phyloP scores from a whole-genome alignment of 2,113 vertebrate genomes.

The Actenoides lindsayi region DNA sequence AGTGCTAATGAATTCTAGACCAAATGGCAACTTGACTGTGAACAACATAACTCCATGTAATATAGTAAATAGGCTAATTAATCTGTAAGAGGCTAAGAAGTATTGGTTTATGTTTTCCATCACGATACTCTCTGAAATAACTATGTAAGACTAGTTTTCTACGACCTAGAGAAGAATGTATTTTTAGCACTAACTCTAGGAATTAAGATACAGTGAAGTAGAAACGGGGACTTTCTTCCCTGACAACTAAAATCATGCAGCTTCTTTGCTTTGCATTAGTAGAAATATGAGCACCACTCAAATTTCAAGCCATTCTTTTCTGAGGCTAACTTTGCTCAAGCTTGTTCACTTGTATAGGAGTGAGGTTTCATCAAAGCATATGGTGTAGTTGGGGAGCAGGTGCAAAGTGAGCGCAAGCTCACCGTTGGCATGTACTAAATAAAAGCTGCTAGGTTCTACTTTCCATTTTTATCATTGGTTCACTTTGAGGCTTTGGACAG shows the following conservation, averaged over 20 bases:
- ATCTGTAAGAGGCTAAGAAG: not conserved
- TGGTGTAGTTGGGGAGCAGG: accelerated
- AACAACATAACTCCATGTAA: not conserved
- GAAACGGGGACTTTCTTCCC: not conserved
- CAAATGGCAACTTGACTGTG: not conserved
- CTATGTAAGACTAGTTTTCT: not conserved
- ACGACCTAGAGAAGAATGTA: not conserved
- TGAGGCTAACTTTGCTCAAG: not conserved
- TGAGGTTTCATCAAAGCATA: not conserved
- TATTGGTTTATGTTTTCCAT: not conserved
- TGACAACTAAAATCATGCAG: accelerated
- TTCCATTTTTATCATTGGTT: not conserved
- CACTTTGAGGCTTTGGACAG: not conserved
- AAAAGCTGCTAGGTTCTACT: not conserved
- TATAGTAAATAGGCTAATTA: not conserved
- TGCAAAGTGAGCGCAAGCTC: not conserved
- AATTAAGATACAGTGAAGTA: not conserved
- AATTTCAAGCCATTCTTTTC: not conserved
- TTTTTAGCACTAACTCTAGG: not conserved
- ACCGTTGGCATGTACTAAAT: accelerated
- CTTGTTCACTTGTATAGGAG: not conserved
- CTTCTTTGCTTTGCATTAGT: not conserved
- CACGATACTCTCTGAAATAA: not conserved
- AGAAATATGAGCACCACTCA: not conserved
- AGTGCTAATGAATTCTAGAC: not conserved